Base-by-base conservation (phyloP, 2,113 vertebrate species). In the Prionailurus viverrinus region DNA sequence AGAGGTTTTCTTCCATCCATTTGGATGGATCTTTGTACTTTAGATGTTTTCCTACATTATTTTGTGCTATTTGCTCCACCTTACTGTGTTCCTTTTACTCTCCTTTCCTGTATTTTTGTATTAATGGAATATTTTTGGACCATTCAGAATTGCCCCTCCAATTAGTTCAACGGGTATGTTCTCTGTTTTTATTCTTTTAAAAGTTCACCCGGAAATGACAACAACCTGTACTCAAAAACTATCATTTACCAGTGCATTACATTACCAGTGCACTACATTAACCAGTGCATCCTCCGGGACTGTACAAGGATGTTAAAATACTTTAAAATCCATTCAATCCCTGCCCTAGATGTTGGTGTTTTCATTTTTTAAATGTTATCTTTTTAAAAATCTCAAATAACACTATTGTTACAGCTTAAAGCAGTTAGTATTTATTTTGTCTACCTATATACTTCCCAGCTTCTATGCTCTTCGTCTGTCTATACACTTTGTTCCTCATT, bases 61-160 rank as follows among this genome's bases (percentile, higher is more conserved):
- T 95, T 96, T 81, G 23, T 90, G 27, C 15, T n/a, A 36, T 68
- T 69, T 33, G 21, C 1, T 15, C 41, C 8, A 48, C 25, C 18
- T 86, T 85, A 80, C 76, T 76, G 11, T 78, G 13, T 66, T 80
- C 65, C 58, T 61, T 87, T 65, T 45, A 25, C 23, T 76, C 11
- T 81, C 10, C 21, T 81, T 80, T 90, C 48, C 83, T 91, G 55
- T 3, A 8, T 74, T 53, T 36, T 90, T 76, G 25, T 61, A 63
- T 74, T 95, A 76, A 65, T 73, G 69, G n/a, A 93, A 45, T 94
- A 51, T 66, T 66, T 83, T 68, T 74, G 86, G 19, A 53, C 27
- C 48, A 21, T n/a, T 94, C 7, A 51, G n/a, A 95, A 66, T 74
- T 80, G 33, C 21, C 61, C 63, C 39, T 66, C 80, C 15, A 53